These are phyloP conservation scores for Tachypleus tridentatus DNA, from an alignment of 1,140 invertebrate genomes.

Conservation along the genomic window DNA sequence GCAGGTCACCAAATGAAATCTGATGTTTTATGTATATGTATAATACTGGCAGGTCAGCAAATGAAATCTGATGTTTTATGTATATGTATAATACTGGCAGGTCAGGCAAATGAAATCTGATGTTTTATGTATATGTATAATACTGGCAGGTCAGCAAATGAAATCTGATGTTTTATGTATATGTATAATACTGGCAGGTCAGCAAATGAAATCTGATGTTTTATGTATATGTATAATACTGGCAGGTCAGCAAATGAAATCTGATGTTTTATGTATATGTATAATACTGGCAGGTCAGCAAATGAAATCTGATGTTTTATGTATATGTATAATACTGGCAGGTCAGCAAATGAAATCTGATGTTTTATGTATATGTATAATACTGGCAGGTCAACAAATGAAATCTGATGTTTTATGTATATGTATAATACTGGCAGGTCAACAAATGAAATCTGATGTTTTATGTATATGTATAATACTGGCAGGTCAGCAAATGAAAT, in stretches of 20 bases:
- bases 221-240: not conserved
- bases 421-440: not conserved
- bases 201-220: conserved; percentile 5
- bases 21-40: not conserved
- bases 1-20: not conserved
- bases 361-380: conserved; percentile 1
- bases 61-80: conserved; percentile 1
- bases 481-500: not conserved
- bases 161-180: not conserved
- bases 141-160: not conserved
- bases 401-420: not conserved
- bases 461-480: not conserved
- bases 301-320: conserved; percentile 3
- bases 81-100: not conserved
- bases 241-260: not conserved
- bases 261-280: not conserved
- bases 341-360: conserved; percentile 1
- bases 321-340: not conserved
- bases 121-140: conserved; percentile 1
- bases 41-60: conserved; percentile 3
- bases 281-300: conserved; percentile 1
- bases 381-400: conserved; percentile 1
- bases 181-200: not conserved
- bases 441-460: conserved; percentile 6
- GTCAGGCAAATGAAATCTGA: conserved; percentile 1